Conservation (phyloP, 2,113 vertebrate species). For the Benitochromis conjunctus region DNA sequence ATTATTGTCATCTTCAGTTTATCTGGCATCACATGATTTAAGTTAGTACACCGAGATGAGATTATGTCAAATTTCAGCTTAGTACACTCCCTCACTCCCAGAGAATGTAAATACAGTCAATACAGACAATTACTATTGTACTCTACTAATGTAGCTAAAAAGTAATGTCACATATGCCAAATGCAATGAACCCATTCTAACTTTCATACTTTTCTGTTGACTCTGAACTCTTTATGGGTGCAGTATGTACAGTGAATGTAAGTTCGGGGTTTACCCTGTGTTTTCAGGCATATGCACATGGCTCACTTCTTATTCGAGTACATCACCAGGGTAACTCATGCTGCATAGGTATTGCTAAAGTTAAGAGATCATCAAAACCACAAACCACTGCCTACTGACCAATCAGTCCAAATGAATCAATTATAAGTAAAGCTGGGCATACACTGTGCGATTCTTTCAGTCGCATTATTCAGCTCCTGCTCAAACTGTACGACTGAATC, state of each 20-base stretch:
- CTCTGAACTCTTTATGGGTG: neutral
- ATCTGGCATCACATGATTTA: neutral
- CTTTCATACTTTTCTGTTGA: neutral
- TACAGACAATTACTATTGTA: neutral
- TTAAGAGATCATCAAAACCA: neutral
- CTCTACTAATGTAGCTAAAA: neutral
- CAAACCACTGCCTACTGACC: neutral
- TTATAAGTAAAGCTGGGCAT: neutral
- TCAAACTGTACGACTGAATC: too few species aligned
- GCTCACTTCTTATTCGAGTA: neutral
- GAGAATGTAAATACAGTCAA: neutral
- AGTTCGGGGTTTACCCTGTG: neutral
- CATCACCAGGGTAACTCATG: neutral
- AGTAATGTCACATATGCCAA: neutral
- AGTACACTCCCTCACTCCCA: neutral
- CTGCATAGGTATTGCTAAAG: neutral
- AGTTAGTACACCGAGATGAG: neutral
- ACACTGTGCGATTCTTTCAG: too few species aligned
- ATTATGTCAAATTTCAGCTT: neutral
- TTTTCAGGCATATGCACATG: neutral
- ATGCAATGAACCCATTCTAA: neutral
- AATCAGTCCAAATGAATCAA: neutral
- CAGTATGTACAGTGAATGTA: neutral
- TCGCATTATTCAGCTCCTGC: too few species aligned
- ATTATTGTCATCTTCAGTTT: neutral